Base-by-base conservation (phyloP, 1,140 invertebrate genomes). In the Tetragnatha versicolor region DNA sequence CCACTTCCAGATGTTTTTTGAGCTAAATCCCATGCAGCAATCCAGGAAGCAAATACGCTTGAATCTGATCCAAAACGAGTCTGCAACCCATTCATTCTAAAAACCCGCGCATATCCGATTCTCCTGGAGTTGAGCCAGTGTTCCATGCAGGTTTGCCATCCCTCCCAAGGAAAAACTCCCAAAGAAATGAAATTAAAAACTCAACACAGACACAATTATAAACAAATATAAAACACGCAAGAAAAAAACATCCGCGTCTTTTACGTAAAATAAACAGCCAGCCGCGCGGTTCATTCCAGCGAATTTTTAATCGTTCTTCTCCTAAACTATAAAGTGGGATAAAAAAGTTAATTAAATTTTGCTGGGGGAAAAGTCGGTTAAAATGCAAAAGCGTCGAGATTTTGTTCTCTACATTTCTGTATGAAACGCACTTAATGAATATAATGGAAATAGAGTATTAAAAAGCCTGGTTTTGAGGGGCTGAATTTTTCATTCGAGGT, bases 291-390 rank as follows among this genome's bases (percentile, higher is more conserved):
- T 75, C 63, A 75, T 63, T 42, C 37, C 17, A n/a, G 55, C 20
- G 37, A 73, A 75, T 75, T 63, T 63, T 63, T 75, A 75, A 75
- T 75, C 51, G 72, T 45, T 27, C 58, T 25, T 20, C n/a, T n/a
- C 14, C 22, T 75, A 35, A 35, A 3, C 42, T 17, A 31, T 17
- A 73, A 22, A 27, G 22, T 7, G 20, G 7, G 33, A 73, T 27
- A 70, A 70, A 70, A 70, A 70, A 70, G 68, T 70, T 70, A 70
- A 70, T 70, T 70, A 70, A 70, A 70, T 70, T 70, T 51, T 70
- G 45, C 65, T 35, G 6, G 7, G 7, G 39, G 45, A 68, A 68
- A 47, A 31, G 27, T 35, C 42, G 31, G 31, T 68, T 51, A 63
- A 42, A 63, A 63, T 47, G 47, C 37, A 25, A 51, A 33, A 70